Percentiles rank a stretch among this genome's conserved stretches.
These are phyloP conservation scores for Tenthredo mesomela DNA, from an alignment of 2,888 invertebrate genomes.

Conservation along the genomic window DNA sequence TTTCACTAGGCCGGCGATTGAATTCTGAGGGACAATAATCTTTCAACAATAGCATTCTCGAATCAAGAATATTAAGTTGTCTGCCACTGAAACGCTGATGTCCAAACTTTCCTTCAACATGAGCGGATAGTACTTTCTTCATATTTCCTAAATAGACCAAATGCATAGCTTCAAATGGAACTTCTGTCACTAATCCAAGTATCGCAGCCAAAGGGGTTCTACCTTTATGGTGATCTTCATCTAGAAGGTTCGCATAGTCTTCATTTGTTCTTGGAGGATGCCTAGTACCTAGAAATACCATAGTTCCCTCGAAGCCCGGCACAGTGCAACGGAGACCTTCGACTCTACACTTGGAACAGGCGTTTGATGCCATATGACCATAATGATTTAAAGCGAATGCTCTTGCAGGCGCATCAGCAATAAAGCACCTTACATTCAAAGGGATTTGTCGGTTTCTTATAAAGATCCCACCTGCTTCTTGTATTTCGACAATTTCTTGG, in stretches of 20 bases:
- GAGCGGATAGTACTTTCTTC: constrained; percentile 43
- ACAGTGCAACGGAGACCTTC: constrained; percentile 43
- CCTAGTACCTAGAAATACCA: constrained; percentile 47
- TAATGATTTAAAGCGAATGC: constrained; percentile 32
- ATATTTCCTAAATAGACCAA: constrained; percentile 19
- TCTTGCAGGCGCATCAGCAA: constrained; percentile 55
- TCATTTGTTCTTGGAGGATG: constrained; percentile 44
- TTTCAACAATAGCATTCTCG: constrained; percentile 34
- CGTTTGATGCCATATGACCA: constrained; percentile 6
- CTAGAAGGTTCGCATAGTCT: constrained; percentile 35
- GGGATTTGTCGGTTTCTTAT: constrained; percentile 42
- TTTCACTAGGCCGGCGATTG: constrained; percentile 42
- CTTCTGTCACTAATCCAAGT: constrained; percentile 31
- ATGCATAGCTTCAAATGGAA: no score
- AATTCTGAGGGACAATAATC: constrained; percentile 46
- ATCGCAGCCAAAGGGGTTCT: constrained; percentile 36
- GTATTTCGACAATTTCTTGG: constrained; percentile 42
- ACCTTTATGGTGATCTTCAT: constrained; percentile 54
- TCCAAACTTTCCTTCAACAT: constrained; percentile 30
- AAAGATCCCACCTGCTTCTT: constrained; percentile 43
- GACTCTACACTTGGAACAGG: constrained; percentile 54
- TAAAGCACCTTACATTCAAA: constrained; percentile 50
- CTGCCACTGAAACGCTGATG: constrained; percentile 30
- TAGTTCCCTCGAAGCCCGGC: constrained; percentile 17
- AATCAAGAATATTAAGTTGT: constrained; percentile 38